phyloP scores from a whole-genome alignment of 2,113 vertebrate species.

The Sylvietta virens region DNA sequence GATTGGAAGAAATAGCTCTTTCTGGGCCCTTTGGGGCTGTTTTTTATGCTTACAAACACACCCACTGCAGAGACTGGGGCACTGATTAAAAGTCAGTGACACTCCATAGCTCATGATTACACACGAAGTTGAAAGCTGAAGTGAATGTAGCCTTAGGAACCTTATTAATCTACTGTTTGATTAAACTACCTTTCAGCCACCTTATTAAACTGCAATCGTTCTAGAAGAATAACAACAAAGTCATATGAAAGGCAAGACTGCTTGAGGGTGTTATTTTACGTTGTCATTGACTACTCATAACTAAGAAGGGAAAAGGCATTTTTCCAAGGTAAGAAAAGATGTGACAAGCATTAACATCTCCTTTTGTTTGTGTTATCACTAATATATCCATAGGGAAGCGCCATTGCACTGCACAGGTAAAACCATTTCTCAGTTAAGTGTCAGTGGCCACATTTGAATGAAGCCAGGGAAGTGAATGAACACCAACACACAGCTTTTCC shows the following conservation, averaged over 20 bases:
- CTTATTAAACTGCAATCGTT: neutral
- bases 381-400: neutral
- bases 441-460: rapidly evolving
- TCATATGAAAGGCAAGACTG: neutral
- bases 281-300: neutral
- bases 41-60: neutral
- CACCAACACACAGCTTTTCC: neutral
- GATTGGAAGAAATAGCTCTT: neutral
- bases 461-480: neutral
- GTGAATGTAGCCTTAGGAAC: conserved; percentile 1
- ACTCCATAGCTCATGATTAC: neutral
- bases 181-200: conserved; percentile 33
- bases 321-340: neutral
- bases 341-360: neutral
- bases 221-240: neutral
- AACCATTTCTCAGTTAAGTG: neutral
- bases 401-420: neutral
- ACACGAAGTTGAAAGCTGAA: neutral
- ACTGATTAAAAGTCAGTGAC: conserved; percentile 1
- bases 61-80: neutral
- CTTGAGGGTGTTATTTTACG: neutral
- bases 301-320: neutral
- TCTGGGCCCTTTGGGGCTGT: neutral
- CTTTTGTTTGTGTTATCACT: neutral
- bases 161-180: conserved; percentile 20